Base-by-base conservation (phyloP, 2,113 vertebrate species). In the Haemorhous mexicanus region DNA sequence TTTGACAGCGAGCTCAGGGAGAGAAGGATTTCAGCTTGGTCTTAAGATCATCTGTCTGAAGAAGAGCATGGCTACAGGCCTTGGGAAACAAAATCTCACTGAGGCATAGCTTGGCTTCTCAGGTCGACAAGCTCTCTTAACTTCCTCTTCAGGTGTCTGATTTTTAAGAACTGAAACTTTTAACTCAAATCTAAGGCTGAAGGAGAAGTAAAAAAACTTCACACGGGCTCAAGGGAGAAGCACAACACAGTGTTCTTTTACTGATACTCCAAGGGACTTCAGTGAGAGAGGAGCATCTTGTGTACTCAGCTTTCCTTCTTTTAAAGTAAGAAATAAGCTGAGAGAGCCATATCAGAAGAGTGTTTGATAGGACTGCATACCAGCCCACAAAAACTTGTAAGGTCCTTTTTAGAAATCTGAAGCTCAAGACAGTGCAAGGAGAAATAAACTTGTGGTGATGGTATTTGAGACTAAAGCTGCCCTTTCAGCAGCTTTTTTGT, bases 81-180 rank as follows among this genome's bases (percentile, higher is more conserved):
- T 76, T 43, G 47, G 39, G 52, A 92, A 92, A 18, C 28, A 85
- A 26, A 37, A 67, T 43, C 13, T 80, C 12, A 5, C 27, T 27
- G 33, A 73, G 47, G 33, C 26, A 74, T 4, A 64, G 32, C 43
- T 35, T 16, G 4, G 76, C 15, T 83, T 62, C 83, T 86, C 68
- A 86, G 58, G 75, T 66, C 0, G 0, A 84, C 11, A 55, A 72
- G 21, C 12, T 86, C 61, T 47, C 21, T 9, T 50, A 69, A 88
- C 11, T 47, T 50, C 27, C 37, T 76, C 66, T 73, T 84, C 37
- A 87, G 20, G 39, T 52, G 15, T 16, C 80, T 53, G 18, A 50
- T 44, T 90, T 94, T 87, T 77, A 81, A 78, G 39, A 95, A 78
- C 10, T 22, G 32, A 88, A 82, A 82, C 18, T 24, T 89, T 66